phyloP scores from a whole-genome alignment of 2,888 invertebrate genomes.

The Andrena hattorfiana region DNA sequence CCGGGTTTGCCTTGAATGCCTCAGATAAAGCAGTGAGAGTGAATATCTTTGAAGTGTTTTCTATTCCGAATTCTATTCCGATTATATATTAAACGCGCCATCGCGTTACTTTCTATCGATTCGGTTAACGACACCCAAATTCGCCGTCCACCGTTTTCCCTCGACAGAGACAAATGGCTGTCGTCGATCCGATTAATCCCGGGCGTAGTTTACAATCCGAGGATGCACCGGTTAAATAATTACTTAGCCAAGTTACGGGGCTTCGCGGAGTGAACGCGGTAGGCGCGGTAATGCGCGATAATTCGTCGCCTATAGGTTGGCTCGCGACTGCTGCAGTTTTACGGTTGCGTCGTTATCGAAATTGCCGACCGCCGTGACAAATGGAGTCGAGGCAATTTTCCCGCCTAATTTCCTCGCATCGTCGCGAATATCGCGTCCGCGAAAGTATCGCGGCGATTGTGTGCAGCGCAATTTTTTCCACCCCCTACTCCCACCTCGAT shows the following conservation, averaged over 20 bases:
- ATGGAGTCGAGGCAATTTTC: conserved; percentile 38
- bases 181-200: conserved; percentile 53
- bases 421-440: conserved; percentile 10
- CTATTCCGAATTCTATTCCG: too few relatives aligned
- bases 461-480: conserved; percentile 15
- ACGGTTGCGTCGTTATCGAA: conserved; percentile 53
- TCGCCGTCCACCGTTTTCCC: conserved; percentile 38
- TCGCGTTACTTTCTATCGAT: too few relatives aligned
- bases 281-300: conserved; percentile 44
- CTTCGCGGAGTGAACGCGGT: conserved; percentile 18
- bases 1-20: too few relatives aligned
- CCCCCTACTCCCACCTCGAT: neutral
- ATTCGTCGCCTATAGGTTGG: conserved; percentile 44
- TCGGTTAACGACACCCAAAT: conserved; percentile 50
- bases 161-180: conserved; percentile 44
- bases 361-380: conserved; percentile 48
- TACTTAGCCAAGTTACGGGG: conserved; percentile 53
- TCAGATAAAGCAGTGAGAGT: too few relatives aligned
- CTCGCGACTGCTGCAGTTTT: conserved; percentile 36
- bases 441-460: conserved; percentile 13
- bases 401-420: conserved; percentile 33
- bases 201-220: conserved; percentile 49
- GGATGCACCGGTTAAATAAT: conserved; percentile 61
- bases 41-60: too few relatives aligned
- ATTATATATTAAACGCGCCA: too few relatives aligned